phyloP scores from a whole-genome alignment of 1,140 invertebrate species.

The Brachionus angularis region DNA sequence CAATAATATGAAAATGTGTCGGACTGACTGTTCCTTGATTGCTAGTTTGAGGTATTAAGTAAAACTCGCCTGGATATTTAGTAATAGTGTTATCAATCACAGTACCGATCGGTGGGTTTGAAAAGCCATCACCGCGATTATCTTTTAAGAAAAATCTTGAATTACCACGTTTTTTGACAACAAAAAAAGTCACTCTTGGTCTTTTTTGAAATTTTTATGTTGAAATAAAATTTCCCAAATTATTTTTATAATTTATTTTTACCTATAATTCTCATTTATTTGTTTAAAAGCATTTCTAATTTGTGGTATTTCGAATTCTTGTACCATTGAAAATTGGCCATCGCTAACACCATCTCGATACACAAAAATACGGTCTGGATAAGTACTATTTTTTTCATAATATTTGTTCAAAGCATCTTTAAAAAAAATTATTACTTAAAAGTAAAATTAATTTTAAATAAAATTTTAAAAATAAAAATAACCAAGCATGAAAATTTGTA shows the following conservation, averaged over 20 bases:
- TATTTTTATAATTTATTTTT: neutral
- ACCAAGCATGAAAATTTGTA: constrained; percentile 16
- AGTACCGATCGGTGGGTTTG: constrained; percentile 78
- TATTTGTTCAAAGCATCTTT: constrained; percentile 34
- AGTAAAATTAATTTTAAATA: neutral
- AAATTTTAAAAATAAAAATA: neutral
- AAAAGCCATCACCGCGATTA: constrained; percentile 52
- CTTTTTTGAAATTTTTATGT: neutral
- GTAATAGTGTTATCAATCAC: constrained; percentile 77
- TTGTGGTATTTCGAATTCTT: constrained; percentile 31
- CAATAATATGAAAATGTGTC: constrained; percentile 73
- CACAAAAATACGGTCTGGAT: constrained; percentile 65
- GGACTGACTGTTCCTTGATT: constrained; percentile 74
- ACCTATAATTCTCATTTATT: constrained; percentile 17
- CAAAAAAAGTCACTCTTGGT: constrained; percentile 35
- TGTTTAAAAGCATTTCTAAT: neutral
- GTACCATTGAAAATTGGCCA: constrained; percentile 67
- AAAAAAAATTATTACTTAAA: neutral
- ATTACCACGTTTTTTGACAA: constrained; percentile 59
- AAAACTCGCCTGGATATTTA: constrained; percentile 73
- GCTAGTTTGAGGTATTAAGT: constrained; percentile 71
- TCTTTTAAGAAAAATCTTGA: constrained; percentile 38
- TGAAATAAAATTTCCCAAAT: neutral
- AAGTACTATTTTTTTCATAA: constrained; percentile 9
- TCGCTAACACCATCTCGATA: constrained; percentile 88